Evolutionary conservation across 1,140 invertebrate species (phyloP).

Genomic region (Eciton burchellii): DNA sequence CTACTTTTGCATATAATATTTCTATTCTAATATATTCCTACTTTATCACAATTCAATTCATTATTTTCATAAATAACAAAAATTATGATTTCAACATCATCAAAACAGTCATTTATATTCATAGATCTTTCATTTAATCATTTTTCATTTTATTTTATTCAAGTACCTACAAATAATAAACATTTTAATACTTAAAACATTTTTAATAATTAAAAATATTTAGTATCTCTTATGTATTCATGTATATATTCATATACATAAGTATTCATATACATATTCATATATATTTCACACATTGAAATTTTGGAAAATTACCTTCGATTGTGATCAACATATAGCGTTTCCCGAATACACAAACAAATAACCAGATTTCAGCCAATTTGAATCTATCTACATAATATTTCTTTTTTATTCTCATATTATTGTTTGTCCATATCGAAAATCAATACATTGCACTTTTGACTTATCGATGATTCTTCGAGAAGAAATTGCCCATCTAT

Average conservation of each 20-base stretch:
- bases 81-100: conserved; percentile 2
- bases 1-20: background rate
- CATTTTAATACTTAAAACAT: background rate
- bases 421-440: background rate
- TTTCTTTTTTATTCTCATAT: conserved; percentile 4
- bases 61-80: background rate
- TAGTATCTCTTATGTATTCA: too few species aligned
- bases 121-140: background rate
- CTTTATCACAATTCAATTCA: background rate
- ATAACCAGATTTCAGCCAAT: background rate
- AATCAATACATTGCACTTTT: background rate
- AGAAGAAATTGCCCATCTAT: conserved; percentile 24
- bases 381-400: background rate
- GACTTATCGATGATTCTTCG: background rate
- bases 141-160: conserved; percentile 13
- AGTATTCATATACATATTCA: too few species aligned
- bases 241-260: too few species aligned
- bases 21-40: conserved; percentile 19
- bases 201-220: too few species aligned
- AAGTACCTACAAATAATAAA: background rate
- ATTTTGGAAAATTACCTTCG: background rate
- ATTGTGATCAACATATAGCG: background rate
- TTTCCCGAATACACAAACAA: background rate
- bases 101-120: background rate
- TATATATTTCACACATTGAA: background rate